Evolutionary conservation across 2,888 invertebrate species (phyloP), one percentile per base, ranked within the genome.

Genomic region (Lithophane semibrunnea): DNA sequence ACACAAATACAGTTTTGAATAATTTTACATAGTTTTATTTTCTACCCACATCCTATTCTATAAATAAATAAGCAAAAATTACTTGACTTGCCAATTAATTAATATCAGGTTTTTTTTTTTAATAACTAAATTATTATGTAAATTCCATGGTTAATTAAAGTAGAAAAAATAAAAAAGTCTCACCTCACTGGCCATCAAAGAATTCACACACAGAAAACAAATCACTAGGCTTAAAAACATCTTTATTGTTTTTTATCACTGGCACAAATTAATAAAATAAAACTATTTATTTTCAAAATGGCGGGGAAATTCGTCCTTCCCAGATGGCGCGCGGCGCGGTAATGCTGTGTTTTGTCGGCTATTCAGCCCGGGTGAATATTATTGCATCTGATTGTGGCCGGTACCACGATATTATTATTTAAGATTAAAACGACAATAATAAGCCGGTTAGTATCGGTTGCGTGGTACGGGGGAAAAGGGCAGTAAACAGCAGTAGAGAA

Each of bases 131-230:
- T 8, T 4, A 49, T 2, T 2, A 54, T 60, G 29, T 12, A 56
- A 69, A 16, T 29, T 18, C 44, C 58, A 67, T 8, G 0, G 3
- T 3, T 47, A 54, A 16, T 3, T 47, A 54, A 16, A 44, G 2
- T 29, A 66, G 0, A 7, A n/a, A 56, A 64, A 61, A 56, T 47
- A 47, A 66, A 47, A 58, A 67, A 73, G 63, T 88, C 92, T 92
- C 71, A 93, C 93, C 86, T 85, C 86, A 77, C 79, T 85, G 52
- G 89, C 90, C 68, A 74, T 74, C 47, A 86, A 84, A 58, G 86
- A 78, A 66, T 84, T 83, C 70, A 90, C 87, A 80, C 89, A 88
- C 84, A 92, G 24, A 76, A 79, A 89, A 85, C 83, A 87, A 87
- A 92, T 5, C 82, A 92, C 86, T 73, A 89, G 58, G 67, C 86